Evolutionary conservation across 2,888 invertebrate genomes (phyloP).

Genomic region (Phyllotreta cruciferae): DNA sequence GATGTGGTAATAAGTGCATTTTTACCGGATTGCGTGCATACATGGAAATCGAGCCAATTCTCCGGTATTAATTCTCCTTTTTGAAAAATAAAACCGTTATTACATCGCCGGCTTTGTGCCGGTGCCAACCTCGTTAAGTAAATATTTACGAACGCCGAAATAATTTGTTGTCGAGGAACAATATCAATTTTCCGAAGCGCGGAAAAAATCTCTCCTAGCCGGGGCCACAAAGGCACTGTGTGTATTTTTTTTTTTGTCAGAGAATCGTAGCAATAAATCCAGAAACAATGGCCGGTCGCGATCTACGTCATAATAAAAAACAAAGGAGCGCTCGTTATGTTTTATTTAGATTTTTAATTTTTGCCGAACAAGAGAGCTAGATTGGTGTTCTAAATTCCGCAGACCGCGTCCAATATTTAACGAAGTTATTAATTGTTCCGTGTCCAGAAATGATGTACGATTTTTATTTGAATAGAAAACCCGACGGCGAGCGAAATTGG

Average conservation of each 20-base stretch:
- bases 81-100: constrained; percentile 13
- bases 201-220: constrained; percentile 39
- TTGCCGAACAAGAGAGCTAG: constrained; percentile 50
- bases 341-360: constrained; percentile 59
- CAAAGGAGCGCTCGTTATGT: constrained; percentile 56
- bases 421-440: constrained; percentile 56
- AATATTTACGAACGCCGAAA: constrained; percentile 29
- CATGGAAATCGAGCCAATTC: constrained; percentile 10
- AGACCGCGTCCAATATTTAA: constrained; percentile 52
- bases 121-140: constrained; percentile 15
- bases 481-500: constrained; percentile 44
- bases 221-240: constrained; percentile 42
- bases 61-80: constrained; percentile 4
- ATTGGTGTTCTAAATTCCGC: constrained; percentile 49
- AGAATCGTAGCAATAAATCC: constrained; percentile 54
- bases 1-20: constrained; percentile 3
- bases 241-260: constrained; percentile 38
- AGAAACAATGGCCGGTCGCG: constrained; percentile 56
- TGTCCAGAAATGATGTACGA: constrained; percentile 54
- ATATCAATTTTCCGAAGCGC: constrained; percentile 46
- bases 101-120: constrained; percentile 15
- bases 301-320: constrained; percentile 55
- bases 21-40: neutral
- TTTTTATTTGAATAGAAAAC: constrained; percentile 54
- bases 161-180: constrained; percentile 42